Evolutionary conservation across 2,888 invertebrate genomes (phyloP).

Genomic region (Eumerus sabulonum): DNA sequence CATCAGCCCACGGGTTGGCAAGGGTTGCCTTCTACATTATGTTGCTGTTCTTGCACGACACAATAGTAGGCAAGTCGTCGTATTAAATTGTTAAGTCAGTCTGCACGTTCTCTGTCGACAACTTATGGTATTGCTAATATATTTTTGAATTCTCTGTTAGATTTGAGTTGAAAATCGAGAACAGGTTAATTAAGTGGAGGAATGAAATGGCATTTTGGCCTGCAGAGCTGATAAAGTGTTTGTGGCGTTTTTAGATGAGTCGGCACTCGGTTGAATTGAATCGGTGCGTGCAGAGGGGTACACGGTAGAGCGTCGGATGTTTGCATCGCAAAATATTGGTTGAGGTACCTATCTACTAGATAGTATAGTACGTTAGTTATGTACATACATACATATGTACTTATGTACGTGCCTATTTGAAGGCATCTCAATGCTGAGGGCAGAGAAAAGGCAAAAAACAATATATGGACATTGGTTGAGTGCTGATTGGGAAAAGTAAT

Average conservation of each 20-base stretch:
- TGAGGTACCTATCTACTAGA: too few species aligned
- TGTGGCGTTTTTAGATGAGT: constrained; percentile 51
- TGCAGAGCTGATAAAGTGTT: constrained; percentile 62
- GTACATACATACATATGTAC: too few species aligned
- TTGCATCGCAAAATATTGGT: not conserved
- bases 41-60: not conserved
- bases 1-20: constrained; percentile 24
- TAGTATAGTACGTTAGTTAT: too few species aligned
- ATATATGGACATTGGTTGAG: constrained; percentile 10
- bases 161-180: constrained; percentile 68
- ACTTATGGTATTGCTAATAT: constrained; percentile 66
- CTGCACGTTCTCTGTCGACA: constrained; percentile 67
- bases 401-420: not conserved
- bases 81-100: constrained; percentile 67
- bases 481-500: constrained; percentile 9
- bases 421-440: not conserved
- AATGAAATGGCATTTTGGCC: constrained; percentile 65
- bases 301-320: not conserved
- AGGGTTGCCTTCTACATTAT: constrained; percentile 32
- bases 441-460: too few species aligned
- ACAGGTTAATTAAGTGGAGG: constrained; percentile 67
- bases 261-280: not conserved
- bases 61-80: constrained; percentile 2
- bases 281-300: constrained; percentile 1
- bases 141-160: constrained; percentile 67